Evolutionary conservation across 2,888 invertebrate species (phyloP), one percentile per base, ranked within the genome.

Genomic region (Caradrina kadenii): DNA sequence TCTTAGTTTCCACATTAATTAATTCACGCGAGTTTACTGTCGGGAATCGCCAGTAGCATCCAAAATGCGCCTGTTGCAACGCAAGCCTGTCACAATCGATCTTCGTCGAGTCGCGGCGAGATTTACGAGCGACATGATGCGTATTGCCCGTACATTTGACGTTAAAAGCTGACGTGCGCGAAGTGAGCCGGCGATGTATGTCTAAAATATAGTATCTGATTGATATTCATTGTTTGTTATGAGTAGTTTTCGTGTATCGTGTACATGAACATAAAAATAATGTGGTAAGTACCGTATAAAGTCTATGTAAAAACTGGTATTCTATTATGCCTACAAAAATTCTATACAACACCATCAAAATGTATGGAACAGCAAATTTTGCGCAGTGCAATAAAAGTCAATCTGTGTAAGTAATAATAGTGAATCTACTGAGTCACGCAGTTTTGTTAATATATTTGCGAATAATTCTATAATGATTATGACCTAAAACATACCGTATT

Each of bases 51-150:
- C 60, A 68, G 72, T 78, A 79, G 72, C 76, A 73, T 79, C 73
- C 79, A 73, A 78, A 79, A 78, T 74, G 71, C 77, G 80, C 79
- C 77, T 82, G 89, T 86, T 86, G 84, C 84, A 85, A 82, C 83
- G 79, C 79, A 67, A 71, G 76, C 81, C 79, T 86, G 90, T 88
- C 88, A 87, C 89, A 73, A 91, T 93, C 90, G 89, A 91, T 93
- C 93, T 93, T 91, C 90, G 90, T 93, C 89, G 82, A 75, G 83
- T 79, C 73, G 63, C 79, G 50, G 73, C 70, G 89, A 88, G 93
- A 93, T 93, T 93, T 93, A 93, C 90, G 89, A 87, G 70, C 84
- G 89, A 89, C 90, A 86, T 84, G 86, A 82, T 83, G 87, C 84
- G 85, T 90, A 91, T 89, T 88, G 91, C 91, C 81, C 84, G 86